Evolutionary conservation across 1,140 invertebrate species (phyloP), one percentile per base, ranked within the genome.

Genomic region (Bombyx mandarina): DNA sequence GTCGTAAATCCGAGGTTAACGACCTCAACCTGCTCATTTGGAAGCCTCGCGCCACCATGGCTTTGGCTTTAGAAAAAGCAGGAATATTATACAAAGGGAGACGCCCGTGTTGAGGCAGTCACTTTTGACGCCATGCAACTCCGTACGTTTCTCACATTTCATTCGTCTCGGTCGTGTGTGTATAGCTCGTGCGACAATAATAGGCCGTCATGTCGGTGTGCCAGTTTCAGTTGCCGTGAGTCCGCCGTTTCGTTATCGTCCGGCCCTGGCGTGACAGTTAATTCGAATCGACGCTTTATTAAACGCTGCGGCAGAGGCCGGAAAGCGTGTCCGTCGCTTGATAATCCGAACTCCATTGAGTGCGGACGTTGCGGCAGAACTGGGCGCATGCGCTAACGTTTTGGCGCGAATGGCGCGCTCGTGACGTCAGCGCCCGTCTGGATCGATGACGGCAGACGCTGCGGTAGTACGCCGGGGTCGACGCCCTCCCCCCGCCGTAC

Each of bases 371-470:
- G 83, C 82, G 77, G 83, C 74, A 83, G 66, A 64, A 73, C 66
- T 60, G 62, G 79, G 78, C 82, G 80, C 82, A 83, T 61, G 82
- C 82, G 82, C 79, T 71, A 73, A 78, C 69, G 75, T 86, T 86
- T 86, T 86, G 83, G 83, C 83, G 83, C 83, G 83, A 86, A 86
- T 74, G 63, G 64, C 72, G 67, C 71, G 72, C 71, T 35, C 74
- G 79, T 86, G 83, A 86, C 83, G 83, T 86, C 82, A 86, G 76
- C 73, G 26, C 26, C 26, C 79, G 79, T 84, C 79, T 79, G 80
- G 82, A 85, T 88, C 82, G 81, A 86, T 86, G 82, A 71, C 80
- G 78, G 77, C 79, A 83, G 82, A 86, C 85, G 82, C 82, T 86
- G 81, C 83, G 82, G 82, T 85, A 86, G 82, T 86, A 84, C 84